phyloP scores from a whole-genome alignment of 2,113 vertebrate species.

The Vulpes lagopus region DNA sequence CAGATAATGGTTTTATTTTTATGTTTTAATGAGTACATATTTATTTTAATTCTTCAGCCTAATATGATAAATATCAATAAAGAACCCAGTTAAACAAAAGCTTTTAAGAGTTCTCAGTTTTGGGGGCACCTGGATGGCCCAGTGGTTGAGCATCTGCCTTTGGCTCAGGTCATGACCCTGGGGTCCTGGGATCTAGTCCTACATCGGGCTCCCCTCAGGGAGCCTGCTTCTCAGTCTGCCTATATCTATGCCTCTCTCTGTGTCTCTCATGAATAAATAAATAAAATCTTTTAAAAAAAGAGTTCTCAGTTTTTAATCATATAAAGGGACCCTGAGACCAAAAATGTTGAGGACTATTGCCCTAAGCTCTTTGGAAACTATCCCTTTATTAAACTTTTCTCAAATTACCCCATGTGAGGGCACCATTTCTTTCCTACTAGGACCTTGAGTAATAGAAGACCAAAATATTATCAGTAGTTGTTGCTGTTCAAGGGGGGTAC shows the following conservation, averaged over 20 bases:
- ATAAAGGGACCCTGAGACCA: background rate
- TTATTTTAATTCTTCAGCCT: conserved; percentile 3
- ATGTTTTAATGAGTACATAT: background rate
- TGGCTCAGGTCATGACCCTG: too few relatives aligned
- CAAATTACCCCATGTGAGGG: background rate
- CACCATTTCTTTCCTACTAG: background rate
- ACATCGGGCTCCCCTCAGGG: too few relatives aligned
- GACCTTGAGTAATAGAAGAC: background rate
- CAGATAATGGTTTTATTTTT: background rate
- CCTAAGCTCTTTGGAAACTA: background rate
- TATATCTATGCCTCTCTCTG: too few relatives aligned
- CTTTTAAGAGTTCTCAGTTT: background rate
- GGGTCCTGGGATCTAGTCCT: too few relatives aligned
- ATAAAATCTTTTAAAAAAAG: background rate
- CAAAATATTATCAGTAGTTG: background rate
- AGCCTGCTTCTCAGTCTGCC: too few relatives aligned
- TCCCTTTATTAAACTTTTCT: conserved; percentile 35
- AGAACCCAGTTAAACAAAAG: background rate
- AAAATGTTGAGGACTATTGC: background rate
- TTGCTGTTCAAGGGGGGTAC: background rate
- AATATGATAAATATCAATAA: background rate
- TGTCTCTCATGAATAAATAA: background rate
- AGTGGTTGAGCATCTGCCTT: too few relatives aligned
- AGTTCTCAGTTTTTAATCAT: background rate
- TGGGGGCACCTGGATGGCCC: background rate